Evolutionary conservation across 2,888 invertebrate genomes (phyloP).

Genomic region (Napeogenes sylphis): DNA sequence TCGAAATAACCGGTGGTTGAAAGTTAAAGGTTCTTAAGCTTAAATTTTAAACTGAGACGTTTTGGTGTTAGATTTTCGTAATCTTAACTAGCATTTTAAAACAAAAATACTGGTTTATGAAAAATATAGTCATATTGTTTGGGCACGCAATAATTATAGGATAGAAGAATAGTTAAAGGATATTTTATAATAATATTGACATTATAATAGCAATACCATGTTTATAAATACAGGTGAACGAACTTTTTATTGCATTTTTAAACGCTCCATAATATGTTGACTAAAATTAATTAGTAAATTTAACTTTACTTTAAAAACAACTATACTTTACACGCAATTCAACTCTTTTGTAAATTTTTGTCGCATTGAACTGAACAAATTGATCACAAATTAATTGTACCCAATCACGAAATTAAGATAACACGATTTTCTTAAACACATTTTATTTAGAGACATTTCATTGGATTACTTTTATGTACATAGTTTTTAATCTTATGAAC

Average conservation of each 20-base stretch:
- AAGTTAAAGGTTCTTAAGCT: conserved; percentile 23
- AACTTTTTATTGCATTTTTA: not conserved
- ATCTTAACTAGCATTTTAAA: not conserved
- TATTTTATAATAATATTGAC: too few relatives aligned
- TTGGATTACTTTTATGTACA: too few relatives aligned
- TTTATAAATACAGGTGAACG: too few relatives aligned
- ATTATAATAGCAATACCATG: too few relatives aligned
- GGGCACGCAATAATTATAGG: too few relatives aligned
- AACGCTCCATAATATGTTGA: not conserved
- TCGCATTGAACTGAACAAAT: conserved; percentile 15
- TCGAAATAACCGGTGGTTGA: conserved; percentile 11
- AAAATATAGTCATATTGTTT: too few relatives aligned
- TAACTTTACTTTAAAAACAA: conserved; percentile 3
- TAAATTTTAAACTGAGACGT: conserved; percentile 18
- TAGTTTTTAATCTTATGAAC: too few relatives aligned
- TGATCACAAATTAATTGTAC: conserved; percentile 30
- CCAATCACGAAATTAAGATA: conserved; percentile 31
- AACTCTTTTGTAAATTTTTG: conserved; percentile 19
- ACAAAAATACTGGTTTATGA: not conserved
- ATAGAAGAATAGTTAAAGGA: too few relatives aligned
- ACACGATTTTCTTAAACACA: conserved; percentile 20
- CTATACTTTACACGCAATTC: conserved; percentile 12
- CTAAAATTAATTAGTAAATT: not conserved
- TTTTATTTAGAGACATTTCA: conserved; percentile 10
- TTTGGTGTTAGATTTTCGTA: too few relatives aligned